Percentiles rank a stretch among this genome's conserved stretches.
phyloP scores from a whole-genome alignment of 2,113 vertebrate genomes.

The Orycteropus afer region DNA sequence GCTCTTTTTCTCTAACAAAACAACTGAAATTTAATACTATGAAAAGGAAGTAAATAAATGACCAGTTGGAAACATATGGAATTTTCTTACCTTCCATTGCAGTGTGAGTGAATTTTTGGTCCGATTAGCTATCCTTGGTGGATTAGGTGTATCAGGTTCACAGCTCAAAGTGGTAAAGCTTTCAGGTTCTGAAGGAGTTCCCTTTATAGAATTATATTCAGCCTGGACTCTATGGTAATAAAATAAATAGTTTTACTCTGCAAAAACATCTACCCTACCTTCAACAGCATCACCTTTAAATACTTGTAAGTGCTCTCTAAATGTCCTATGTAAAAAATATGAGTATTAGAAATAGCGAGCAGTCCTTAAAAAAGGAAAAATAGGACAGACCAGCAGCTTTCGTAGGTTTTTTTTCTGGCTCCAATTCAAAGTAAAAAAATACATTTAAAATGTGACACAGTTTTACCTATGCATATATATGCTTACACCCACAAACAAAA shows the following conservation, averaged over 20 bases:
- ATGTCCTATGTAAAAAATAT: not conserved
- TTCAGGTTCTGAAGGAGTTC: constrained; percentile 92
- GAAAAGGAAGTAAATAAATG: not conserved
- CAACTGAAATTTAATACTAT: not conserved
- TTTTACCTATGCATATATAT: not conserved
- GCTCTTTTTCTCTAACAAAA: constrained; percentile 26
- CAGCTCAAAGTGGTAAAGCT: constrained; percentile 95
- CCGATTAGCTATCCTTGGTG: constrained; percentile 94
- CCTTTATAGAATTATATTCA: constrained; percentile 91
- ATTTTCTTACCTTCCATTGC: constrained; percentile 93
- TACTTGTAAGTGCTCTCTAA: not conserved
- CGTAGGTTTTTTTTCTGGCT: not conserved
- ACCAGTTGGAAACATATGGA: constrained; percentile 24
- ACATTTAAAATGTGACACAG: constrained; percentile 7
- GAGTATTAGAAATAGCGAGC: constrained; percentile 3
- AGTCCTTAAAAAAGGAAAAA: not conserved
- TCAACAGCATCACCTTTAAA: constrained; percentile 10
- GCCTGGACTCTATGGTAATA: constrained; percentile 91
- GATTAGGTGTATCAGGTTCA: constrained; percentile 94
- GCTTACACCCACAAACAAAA: not conserved
- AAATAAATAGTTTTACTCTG: constrained; percentile 58
- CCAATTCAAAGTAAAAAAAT: not conserved
- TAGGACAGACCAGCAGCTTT: not conserved
- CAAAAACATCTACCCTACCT: constrained; percentile 6
- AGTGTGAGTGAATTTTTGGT: constrained; percentile 95